These are phyloP conservation scores for Trichonephila clavata DNA, from an alignment of 1,140 invertebrate genomes.

Conservation along the genomic window DNA sequence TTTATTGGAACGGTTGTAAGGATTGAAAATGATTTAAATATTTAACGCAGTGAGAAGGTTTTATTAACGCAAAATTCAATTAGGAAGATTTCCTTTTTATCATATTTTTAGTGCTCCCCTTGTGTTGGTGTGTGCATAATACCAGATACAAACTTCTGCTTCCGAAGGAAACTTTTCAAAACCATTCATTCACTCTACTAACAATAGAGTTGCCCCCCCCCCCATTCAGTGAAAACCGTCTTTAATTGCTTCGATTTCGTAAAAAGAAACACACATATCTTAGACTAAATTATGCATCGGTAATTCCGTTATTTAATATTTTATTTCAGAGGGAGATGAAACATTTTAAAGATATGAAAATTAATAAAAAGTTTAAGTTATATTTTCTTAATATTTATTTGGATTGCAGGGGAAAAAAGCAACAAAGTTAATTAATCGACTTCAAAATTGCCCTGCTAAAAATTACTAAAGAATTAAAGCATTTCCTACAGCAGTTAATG, in stretches of 20 bases:
- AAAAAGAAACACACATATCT: not conserved
- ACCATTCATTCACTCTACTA: not conserved
- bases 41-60: slow-evolving; percentile 12
- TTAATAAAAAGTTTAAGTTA: not conserved
- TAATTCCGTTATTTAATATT: too few species aligned
- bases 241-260: slow-evolving; percentile 10
- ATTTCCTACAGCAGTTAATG: too few species aligned
- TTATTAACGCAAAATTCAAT: slow-evolving; percentile 23
- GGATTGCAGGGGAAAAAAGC: too few species aligned
- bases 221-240: not conserved
- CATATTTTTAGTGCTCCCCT: not conserved
- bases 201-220: slow-evolving; percentile 13
- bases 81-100: slow-evolving; percentile 39
- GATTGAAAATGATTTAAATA: slow-evolving; percentile 9
- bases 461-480: too few species aligned
- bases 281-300: not conserved
- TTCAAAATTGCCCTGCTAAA: too few species aligned
- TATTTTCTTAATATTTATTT: too few species aligned
- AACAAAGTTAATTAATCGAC: too few species aligned
- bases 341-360: not conserved
- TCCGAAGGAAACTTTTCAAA: not conserved
- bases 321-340: not conserved
- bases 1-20: not conserved
- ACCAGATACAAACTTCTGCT: not conserved
- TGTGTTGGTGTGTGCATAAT: not conserved